Conservation (phyloP, 2,113 vertebrate species). For the Amia ocellicauda region DNA sequence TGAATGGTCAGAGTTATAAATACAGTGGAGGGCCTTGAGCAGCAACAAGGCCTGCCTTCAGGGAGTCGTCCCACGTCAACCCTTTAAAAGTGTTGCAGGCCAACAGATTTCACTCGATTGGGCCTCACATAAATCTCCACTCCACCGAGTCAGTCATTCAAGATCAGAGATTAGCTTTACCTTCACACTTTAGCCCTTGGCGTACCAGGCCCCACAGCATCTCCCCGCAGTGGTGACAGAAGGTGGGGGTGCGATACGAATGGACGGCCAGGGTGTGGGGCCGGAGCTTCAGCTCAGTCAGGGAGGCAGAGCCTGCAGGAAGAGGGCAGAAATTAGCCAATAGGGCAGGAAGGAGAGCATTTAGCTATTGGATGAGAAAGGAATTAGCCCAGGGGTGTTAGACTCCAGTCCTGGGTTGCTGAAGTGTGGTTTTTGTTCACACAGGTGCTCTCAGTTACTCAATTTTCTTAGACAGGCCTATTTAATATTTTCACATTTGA, state of each 20-base stretch:
- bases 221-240: slow-evolving; percentile 68
- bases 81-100: background rate
- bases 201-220: slow-evolving; percentile 70
- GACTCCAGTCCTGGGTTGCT: too few relatives aligned
- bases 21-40: too few relatives aligned
- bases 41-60: too few relatives aligned
- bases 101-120: background rate
- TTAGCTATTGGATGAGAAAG: background rate
- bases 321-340: too few relatives aligned
- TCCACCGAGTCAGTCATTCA: background rate
- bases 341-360: background rate
- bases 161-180: slow-evolving; percentile 19
- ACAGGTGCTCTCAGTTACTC: too few relatives aligned
- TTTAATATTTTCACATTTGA: too few relatives aligned
- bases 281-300: slow-evolving; percentile 49
- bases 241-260: slow-evolving; percentile 66
- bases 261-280: slow-evolving; percentile 63
- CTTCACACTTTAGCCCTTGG: slow-evolving; percentile 67
- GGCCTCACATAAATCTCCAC: background rate
- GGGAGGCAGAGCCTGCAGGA: slow-evolving; percentile 46
- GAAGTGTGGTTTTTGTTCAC: too few relatives aligned
- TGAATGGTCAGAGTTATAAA: too few relatives aligned
- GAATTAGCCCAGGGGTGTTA: too few relatives aligned
- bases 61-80: too few relatives aligned
- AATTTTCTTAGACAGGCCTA: too few relatives aligned